Conservation (phyloP, 1,140 invertebrate genomes). For the Phymastichus coffea region DNA sequence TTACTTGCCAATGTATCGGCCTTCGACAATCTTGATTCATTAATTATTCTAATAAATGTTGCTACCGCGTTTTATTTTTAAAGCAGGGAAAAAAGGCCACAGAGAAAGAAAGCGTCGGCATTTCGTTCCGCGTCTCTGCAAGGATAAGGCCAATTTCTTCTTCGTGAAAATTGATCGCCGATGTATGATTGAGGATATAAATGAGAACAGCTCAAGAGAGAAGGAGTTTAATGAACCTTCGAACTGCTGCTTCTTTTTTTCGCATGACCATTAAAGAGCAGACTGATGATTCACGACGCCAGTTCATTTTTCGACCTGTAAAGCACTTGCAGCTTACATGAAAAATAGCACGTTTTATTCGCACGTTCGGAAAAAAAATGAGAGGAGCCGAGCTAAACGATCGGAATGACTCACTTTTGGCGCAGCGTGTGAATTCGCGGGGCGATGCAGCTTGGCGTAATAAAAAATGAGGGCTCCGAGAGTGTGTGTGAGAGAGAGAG, state of each 20-base stretch:
- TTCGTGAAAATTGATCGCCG: conserved; percentile 6
- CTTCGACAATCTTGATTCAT: conserved; percentile 25
- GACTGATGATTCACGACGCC: conserved; percentile 12
- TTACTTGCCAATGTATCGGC: too few species aligned
- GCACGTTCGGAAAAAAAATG: not conserved
- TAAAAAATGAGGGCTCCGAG: too few species aligned
- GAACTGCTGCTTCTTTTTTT: not conserved
- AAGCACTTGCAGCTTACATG: not conserved
- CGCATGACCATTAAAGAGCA: conserved; percentile 2
- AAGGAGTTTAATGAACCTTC: conserved; percentile 13
- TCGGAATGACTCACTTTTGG: not conserved
- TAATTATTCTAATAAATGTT: conserved; percentile 32
- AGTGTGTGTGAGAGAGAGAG: too few species aligned
- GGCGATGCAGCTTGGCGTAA: too few species aligned
- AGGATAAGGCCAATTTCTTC: conserved; percentile 4
- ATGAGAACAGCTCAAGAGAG: conserved; percentile 17
- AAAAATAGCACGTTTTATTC: not conserved
- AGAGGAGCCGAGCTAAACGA: not conserved
- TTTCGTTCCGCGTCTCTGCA: not conserved
- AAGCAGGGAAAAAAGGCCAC: too few species aligned
- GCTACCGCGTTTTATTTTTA: not conserved
- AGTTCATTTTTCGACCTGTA: not conserved
- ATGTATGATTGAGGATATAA: conserved; percentile 15
- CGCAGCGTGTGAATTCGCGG: too few species aligned
- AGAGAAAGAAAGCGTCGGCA: not conserved